A percentile compares a stretch with the other conserved stretches of the same genome.
These are phyloP conservation scores for Hemiscyllium ocellatum DNA, from an alignment of 2,113 vertebrate species.

Conservation along the genomic window DNA sequence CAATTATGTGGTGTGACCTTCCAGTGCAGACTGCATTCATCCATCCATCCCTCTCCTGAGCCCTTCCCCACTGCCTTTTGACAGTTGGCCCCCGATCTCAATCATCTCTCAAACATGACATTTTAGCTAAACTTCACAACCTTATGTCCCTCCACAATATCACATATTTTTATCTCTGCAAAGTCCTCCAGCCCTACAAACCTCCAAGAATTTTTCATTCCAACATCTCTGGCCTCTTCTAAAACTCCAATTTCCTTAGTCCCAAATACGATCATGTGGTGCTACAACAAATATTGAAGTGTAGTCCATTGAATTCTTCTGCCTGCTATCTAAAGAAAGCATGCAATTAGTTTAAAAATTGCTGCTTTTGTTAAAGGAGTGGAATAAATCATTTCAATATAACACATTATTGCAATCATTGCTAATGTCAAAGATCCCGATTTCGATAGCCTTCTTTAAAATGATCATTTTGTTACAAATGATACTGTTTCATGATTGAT, in stretches of 20 bases:
- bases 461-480: background rate
- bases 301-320: background rate
- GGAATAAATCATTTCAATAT: background rate
- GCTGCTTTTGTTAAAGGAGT: background rate
- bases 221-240: background rate
- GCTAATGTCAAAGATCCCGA: background rate
- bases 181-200: background rate
- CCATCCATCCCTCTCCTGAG: too few relatives aligned
- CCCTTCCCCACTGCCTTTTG: too few relatives aligned
- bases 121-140: background rate
- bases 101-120: background rate
- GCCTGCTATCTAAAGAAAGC: background rate
- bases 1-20: too few relatives aligned
- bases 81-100: too few relatives aligned
- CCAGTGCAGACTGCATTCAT: too few relatives aligned
- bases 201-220: background rate
- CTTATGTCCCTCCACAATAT: background rate
- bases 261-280: background rate
- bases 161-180: background rate
- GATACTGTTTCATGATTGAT: background rate
- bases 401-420: background rate
- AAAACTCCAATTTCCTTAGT: background rate
- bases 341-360: background rate
- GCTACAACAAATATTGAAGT: background rate
- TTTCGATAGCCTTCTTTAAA: background rate